Percentiles rank a stretch among this genome's conserved stretches.
Conservation (phyloP, 2,113 vertebrate species). For the Recurvirostra avosetta region DNA sequence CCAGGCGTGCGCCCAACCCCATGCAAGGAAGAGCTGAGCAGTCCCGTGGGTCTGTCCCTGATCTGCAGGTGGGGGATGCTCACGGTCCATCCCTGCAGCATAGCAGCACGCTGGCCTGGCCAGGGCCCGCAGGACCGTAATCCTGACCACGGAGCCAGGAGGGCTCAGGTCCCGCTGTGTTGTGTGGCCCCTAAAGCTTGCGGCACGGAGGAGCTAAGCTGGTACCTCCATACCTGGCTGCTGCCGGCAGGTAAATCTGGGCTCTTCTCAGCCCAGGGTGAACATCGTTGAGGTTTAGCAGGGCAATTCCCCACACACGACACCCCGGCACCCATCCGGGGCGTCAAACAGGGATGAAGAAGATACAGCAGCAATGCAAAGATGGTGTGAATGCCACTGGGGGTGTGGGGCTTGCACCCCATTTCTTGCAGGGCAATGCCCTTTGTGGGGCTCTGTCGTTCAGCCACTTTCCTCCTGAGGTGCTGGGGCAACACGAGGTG, state of each 20-base stretch:
- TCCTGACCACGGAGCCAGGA: accelerated
- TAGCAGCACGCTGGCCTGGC: not conserved
- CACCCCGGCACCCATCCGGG: not conserved
- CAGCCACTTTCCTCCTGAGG: accelerated
- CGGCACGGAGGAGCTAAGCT: not conserved
- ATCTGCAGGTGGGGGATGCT: not conserved
- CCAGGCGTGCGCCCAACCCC: not conserved
- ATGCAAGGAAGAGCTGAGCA: not conserved
- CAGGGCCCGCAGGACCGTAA: not conserved
- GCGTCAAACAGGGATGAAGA: not conserved
- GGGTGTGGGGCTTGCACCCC: not conserved
- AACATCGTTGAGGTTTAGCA: not conserved
- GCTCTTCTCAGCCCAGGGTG: accelerated
- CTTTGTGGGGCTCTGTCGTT: not conserved
- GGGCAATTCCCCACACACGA: not conserved
- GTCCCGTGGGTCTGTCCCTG: accelerated
- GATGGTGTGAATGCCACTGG: not conserved
- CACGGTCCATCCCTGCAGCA: not conserved
- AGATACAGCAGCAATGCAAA: not conserved
- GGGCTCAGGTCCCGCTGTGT: not conserved
- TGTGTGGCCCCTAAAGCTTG: not conserved
- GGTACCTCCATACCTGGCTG: not conserved
- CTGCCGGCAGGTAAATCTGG: not conserved
- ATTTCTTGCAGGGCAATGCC: not conserved
- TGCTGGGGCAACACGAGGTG: accelerated